Conservation (phyloP, 2,888 invertebrate species). For the Tortricodes alternella region DNA sequence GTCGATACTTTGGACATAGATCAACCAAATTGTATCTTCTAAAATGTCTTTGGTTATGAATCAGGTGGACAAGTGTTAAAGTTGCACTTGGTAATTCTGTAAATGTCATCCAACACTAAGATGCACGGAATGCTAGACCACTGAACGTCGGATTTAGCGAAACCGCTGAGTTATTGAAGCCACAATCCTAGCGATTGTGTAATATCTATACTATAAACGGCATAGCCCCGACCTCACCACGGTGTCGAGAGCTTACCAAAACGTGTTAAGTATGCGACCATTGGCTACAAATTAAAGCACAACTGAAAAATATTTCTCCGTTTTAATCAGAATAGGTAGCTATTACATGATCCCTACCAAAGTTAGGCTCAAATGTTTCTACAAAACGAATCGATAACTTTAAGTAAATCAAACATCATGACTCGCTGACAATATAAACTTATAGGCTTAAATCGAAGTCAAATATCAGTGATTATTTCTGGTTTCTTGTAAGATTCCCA, state of each 20-base stretch:
- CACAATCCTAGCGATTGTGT: conserved; percentile 21
- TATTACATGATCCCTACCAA: background rate
- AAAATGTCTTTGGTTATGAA: too few relatives aligned
- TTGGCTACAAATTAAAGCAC: background rate
- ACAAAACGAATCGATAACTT: too few relatives aligned
- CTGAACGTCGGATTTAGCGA: conserved; percentile 18
- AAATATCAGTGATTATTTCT: background rate
- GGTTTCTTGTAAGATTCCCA: conserved; percentile 15
- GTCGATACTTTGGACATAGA: too few relatives aligned
- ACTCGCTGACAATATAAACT: background rate
- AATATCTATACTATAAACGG: conserved; percentile 16
- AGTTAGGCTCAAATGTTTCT: background rate
- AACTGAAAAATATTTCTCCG: background rate
- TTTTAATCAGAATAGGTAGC: background rate
- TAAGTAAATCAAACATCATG: background rate
- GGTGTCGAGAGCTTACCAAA: conserved; percentile 3
- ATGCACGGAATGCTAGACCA: too few relatives aligned
- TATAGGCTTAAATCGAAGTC: background rate
- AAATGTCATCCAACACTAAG: too few relatives aligned
- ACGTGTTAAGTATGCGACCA: conserved; percentile 5
- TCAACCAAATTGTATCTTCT: too few relatives aligned
- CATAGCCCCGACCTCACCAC: background rate
- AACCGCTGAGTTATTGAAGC: conserved; percentile 7
- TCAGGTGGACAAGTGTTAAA: too few relatives aligned
- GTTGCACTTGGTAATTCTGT: too few relatives aligned